Evolutionary conservation across 2,888 invertebrate genomes (phyloP).

Genomic region (Pteria penguin): DNA sequence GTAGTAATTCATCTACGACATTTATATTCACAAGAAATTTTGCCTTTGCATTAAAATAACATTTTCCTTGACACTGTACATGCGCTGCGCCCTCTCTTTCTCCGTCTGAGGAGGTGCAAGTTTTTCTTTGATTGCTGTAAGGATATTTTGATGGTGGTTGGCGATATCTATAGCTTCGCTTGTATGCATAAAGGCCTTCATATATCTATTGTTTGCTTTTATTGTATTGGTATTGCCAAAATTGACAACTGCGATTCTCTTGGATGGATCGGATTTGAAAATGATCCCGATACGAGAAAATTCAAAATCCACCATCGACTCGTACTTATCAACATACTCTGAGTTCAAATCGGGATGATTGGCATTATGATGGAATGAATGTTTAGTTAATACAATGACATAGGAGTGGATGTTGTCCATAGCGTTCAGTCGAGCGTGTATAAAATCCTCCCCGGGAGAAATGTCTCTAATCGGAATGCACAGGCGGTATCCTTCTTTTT

Average conservation of each 20-base stretch:
- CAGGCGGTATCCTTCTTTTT: background rate
- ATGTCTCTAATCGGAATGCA: background rate
- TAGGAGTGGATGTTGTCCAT: background rate
- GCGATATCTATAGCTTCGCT: background rate
- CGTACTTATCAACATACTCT: too few species aligned
- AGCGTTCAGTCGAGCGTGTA: background rate
- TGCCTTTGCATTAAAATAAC: too few species aligned
- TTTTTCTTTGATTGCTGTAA: background rate
- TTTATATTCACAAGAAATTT: too few species aligned
- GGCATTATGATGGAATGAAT: too few species aligned
- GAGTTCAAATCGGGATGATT: too few species aligned
- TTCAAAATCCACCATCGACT: too few species aligned
- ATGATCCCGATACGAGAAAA: background rate
- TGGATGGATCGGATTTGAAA: background rate
- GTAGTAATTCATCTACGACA: too few species aligned
- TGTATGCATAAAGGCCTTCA: background rate
- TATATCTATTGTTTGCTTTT: background rate
- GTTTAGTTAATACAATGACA: background rate
- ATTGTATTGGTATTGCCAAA: background rate
- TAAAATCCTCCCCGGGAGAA: background rate
- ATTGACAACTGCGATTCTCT: background rate
- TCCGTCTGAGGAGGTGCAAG: background rate
- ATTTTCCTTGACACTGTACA: too few species aligned
- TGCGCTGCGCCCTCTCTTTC: too few species aligned
- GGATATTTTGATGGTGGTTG: background rate